phyloP scores from a whole-genome alignment of 2,888 invertebrate genomes.

The Creontiades dilutus region DNA sequence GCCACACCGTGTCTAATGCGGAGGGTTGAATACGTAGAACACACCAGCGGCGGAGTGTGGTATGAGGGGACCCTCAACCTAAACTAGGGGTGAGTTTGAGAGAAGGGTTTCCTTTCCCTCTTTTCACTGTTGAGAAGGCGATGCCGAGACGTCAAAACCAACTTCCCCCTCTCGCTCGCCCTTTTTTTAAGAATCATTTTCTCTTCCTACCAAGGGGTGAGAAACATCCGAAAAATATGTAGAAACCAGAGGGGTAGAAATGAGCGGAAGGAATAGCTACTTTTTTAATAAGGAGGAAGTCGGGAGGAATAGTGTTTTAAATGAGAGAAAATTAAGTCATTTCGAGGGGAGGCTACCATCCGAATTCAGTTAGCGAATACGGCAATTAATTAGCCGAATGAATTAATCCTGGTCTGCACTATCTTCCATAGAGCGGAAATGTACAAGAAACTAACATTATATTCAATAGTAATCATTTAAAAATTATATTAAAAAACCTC shows the following conservation, averaged over 20 bases:
- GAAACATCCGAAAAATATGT: conserved; percentile 48
- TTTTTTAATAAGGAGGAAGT: conserved; percentile 52
- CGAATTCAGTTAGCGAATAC: not conserved
- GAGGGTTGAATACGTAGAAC: conserved; percentile 66
- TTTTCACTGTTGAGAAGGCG: conserved; percentile 20
- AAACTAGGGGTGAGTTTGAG: conserved; percentile 3
- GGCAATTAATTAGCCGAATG: not conserved
- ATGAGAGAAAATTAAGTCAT: not conserved
- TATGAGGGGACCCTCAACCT: not conserved
- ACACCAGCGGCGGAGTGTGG: conserved; percentile 24
- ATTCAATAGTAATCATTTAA: too few species aligned
- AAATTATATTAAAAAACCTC: too few species aligned
- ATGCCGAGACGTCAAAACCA: conserved; percentile 67
- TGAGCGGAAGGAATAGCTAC: conserved; percentile 21
- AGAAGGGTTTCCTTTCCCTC: conserved; percentile 12
- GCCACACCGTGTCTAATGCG: conserved; percentile 67
- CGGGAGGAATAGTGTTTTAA: conserved; percentile 3
- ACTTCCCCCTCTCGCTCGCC: not conserved
- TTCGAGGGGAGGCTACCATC: not conserved
- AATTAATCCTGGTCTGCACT: too few species aligned
- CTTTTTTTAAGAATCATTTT: not conserved
- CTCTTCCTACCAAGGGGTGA: not conserved
- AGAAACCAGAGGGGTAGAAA: not conserved
- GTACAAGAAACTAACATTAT: too few species aligned
- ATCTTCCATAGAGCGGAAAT: too few species aligned